Base-by-base conservation (phyloP, 2,113 vertebrate species). In the Chamaea fasciata region DNA sequence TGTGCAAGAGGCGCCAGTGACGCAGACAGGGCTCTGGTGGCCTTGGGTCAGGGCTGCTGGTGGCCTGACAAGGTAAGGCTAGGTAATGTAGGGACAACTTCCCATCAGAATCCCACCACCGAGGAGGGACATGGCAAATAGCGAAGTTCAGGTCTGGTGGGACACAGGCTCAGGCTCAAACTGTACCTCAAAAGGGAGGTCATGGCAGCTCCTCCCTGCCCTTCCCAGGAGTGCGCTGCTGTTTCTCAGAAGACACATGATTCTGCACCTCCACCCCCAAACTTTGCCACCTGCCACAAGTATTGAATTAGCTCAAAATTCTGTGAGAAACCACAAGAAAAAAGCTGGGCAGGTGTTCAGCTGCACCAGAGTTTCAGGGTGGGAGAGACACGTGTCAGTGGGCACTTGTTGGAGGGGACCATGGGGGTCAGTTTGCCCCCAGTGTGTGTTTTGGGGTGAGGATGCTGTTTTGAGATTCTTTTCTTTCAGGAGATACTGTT, bases 1-100 rank as follows among this genome's bases (percentile, higher is more conserved):
- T 92, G 70, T 91, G 91, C 84, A 94, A 95, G 84, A 52, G 2
- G 3, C 1, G 0, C 60, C 4, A 1, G 9, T 94, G 94, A 92
- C 68, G 57, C 93, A 85, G 81, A 21, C 14, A 47, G 37, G 13
- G 46, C 82, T 62, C 42, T 30, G 4, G 20, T 83, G 94, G 59
- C 93, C 96, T 93, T 95, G 87, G 90, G 41, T 81, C 85, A 90
- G 83, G 42, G 71, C 84, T 84, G 41, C 83, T 19, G 56, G 46
- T 88, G 68, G 55, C 76, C 75, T 89, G 77, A 35, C 1, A 1
- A 76, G 37, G 37, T 60, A n/a, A 50, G 35, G 68, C 42, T 19
- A 10, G 52, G 47, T 4, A 3, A 47, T 6, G 0, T 12, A 44
- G 63, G 56, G 27, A 44, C 56, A 56, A 7, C 27, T 88, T 90